Conservation (phyloP, 2,113 vertebrate genomes). For the Elgaria multicarinata region DNA sequence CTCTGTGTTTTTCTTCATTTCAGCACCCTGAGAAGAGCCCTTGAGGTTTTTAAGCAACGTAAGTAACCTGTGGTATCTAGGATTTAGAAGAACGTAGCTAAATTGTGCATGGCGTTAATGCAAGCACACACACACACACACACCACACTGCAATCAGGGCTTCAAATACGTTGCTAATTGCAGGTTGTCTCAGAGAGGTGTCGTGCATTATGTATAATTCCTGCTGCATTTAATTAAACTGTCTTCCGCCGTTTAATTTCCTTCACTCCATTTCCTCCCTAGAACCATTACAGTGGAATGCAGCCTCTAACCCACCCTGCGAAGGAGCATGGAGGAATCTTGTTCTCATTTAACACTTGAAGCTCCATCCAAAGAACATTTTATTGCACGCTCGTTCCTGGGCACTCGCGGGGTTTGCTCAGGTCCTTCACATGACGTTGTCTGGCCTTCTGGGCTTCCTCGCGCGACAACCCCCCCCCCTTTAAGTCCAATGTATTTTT, state of each 20-base stretch:
- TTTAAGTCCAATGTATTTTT: no score
- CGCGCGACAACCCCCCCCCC: no score
- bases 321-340: background rate
- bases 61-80: slow-evolving; percentile 71
- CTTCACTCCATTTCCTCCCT: background rate
- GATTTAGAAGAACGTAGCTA: background rate
- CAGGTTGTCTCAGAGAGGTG: background rate
- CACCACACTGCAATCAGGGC: background rate
- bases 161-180: background rate
- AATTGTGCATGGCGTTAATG: background rate
- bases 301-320: background rate
- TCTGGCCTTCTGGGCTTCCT: no score
- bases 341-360: background rate
- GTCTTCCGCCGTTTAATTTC: background rate
- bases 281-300: background rate
- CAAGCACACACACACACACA: background rate
- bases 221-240: background rate
- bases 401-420: no score
- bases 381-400: no score
- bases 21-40: slow-evolving; percentile 90
- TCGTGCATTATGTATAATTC: background rate
- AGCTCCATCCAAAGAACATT: no score
- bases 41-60: slow-evolving; percentile 94
- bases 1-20: slow-evolving; percentile 51
- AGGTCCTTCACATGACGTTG: no score